Base-by-base conservation (phyloP, 2,888 invertebrate species). In the Nysson spinosus region DNA sequence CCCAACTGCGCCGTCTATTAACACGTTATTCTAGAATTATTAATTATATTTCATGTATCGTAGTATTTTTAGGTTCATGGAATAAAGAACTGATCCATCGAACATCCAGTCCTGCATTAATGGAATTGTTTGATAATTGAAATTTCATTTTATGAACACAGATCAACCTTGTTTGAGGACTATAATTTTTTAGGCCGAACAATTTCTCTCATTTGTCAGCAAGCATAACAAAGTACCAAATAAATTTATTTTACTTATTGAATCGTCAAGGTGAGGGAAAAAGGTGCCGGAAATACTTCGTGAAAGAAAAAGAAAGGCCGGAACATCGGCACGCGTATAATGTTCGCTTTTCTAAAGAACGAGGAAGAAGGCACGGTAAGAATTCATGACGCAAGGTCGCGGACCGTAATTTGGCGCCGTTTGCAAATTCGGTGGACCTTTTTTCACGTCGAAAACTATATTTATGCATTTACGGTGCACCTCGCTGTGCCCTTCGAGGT, bases 401-500 rank as follows among this genome's bases (percentile, higher is more conserved):
- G 52, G 40, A 78, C 78, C 75, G 69, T 75, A 75, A 77, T 82
- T 80, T 66, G 55, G 40, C 47, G 43, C 6, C 42, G 46, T 69
- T 69, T 60, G 72, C 76, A 61, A 78, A 77, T 69, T 76, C 40
- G 30, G 4, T 7, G 14, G 37, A 39, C 26, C 60, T 61, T 70
- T 61, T 62, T 42, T 32, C 26, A 58, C 51, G 51, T 37, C 24
- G 34, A 37, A 30, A 39, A n/a, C n/a, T 37, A 57, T 70, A 77
- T 82, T 81, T 82, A 78, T 78, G 77, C 54, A 46, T 81, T 82
- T 78, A 81, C 72, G 63, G 44, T 46, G 60, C 63, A 56, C 63
- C 57, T 47, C 20, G 60, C 49, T 56, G 61, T 34, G 52, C 30
- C 44, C 46, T 35, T 63, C 73, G 64, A 79, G 77, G 74, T 65